These are phyloP conservation scores for Pristionchus entomophagus DNA, from an alignment of 2,888 invertebrate genomes.

Conservation along the genomic window DNA sequence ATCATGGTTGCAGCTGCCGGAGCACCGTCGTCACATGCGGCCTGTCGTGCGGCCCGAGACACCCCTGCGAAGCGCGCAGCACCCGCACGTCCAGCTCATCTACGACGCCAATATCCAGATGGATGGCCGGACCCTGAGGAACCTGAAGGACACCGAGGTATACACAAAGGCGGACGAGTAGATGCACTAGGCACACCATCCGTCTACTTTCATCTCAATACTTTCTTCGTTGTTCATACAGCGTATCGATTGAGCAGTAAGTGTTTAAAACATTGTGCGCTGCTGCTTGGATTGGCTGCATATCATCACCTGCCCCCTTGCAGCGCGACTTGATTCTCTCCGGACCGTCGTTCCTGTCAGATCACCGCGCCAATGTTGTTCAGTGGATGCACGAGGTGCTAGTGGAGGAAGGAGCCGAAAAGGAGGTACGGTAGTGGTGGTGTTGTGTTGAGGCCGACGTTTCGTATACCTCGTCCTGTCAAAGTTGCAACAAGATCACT, in stretches of 20 bases:
- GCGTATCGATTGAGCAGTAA: not conserved
- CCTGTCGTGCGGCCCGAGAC: not conserved
- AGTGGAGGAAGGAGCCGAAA: conserved; percentile 27
- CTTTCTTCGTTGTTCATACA: too few relatives aligned
- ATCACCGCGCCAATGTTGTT: conserved; percentile 57
- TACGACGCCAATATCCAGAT: conserved; percentile 42
- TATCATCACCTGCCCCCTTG: not conserved
- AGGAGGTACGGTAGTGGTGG: conserved; percentile 51
- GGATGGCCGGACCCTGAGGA: conserved; percentile 30
- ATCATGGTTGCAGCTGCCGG: conserved; percentile 39
- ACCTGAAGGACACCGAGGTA: conserved; percentile 43
- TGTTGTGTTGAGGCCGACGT: too few relatives aligned
- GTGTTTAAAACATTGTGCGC: not conserved
- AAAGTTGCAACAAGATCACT: not conserved
- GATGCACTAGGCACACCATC: not conserved
- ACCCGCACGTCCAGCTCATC: conserved; percentile 31
- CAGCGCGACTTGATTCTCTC: not conserved
- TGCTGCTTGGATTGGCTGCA: not conserved
- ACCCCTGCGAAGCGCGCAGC: conserved; percentile 33
- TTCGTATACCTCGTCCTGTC: not conserved
- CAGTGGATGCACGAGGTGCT: conserved; percentile 64
- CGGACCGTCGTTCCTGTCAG: conserved; percentile 9
- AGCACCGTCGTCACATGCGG: conserved; percentile 7
- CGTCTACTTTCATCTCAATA: too few relatives aligned
- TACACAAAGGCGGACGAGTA: not conserved